Evolutionary conservation across 2,797 vertebrate genomes (phyloP).

Genomic region (Geotria australis): DNA sequence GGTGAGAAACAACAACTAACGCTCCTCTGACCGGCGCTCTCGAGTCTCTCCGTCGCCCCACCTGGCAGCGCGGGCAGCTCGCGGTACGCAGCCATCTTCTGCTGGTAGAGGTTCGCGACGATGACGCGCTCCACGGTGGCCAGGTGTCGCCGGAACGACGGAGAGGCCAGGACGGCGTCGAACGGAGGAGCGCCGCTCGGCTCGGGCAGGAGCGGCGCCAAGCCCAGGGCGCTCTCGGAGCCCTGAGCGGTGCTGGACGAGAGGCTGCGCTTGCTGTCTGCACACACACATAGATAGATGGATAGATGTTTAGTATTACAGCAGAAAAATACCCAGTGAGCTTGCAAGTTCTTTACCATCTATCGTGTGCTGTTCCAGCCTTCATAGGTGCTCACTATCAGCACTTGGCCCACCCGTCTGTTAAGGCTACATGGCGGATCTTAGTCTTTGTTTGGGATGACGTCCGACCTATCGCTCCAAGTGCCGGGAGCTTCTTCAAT

Average conservation of each 20-base stretch:
- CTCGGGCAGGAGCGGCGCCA: too few species aligned
- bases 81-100: conserved; percentile 36
- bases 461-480: too few species aligned
- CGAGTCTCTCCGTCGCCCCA: conserved; percentile 3
- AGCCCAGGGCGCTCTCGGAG: conserved; percentile 4
- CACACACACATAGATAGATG: conserved; percentile 4
- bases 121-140: conserved; percentile 39
- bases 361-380: too few species aligned
- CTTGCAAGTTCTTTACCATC: too few species aligned
- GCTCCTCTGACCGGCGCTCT: neutral
- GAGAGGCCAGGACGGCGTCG: conserved; percentile 18
- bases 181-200: too few species aligned
- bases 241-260: conserved; percentile 11
- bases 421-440: too few species aligned
- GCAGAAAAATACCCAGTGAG: too few species aligned
- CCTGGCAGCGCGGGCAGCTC: conserved; percentile 26
- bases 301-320: too few species aligned
- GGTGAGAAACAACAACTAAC: neutral
- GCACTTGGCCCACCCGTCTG: too few species aligned
- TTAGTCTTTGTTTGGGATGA: too few species aligned
- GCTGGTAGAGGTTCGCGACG: conserved; percentile 32
- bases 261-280: conserved; percentile 11
- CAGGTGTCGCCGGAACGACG: conserved; percentile 25
- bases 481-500: too few species aligned
- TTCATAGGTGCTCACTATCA: too few species aligned